Percentiles rank a stretch among this genome's conserved stretches.
These are phyloP conservation scores for Cuniculus paca DNA, from an alignment of 2,797 vertebrate genomes.

Conservation along the genomic window DNA sequence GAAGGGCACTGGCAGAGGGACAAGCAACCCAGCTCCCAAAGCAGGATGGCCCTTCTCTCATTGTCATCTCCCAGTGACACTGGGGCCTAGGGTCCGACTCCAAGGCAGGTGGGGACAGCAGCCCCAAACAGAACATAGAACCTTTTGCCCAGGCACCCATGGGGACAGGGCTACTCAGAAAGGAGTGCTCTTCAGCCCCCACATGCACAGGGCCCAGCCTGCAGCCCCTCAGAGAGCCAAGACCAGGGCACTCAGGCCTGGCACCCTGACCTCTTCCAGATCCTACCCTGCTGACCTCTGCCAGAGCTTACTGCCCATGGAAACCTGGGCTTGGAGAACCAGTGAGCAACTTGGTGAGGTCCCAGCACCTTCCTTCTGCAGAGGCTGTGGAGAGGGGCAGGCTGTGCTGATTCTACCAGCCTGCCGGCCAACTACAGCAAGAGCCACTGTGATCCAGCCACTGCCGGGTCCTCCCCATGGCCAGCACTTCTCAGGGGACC, in stretches of 20 bases:
- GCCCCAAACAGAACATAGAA: background rate
- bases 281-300: background rate
- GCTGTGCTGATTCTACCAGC: background rate
- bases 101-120: background rate
- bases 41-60: background rate
- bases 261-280: background rate
- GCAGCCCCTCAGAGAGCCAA: background rate
- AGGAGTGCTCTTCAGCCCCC: background rate
- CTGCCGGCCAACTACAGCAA: background rate
- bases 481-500: background rate
- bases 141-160: background rate
- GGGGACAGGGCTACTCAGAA: background rate
- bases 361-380: background rate
- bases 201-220: background rate
- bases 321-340: background rate
- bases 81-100: background rate
- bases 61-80: background rate
- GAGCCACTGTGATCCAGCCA: fast-evolving
- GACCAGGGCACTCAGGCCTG: too few relatives aligned
- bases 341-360: background rate
- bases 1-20: background rate
- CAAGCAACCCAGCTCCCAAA: background rate
- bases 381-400: background rate
- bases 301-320: background rate
- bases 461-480: background rate